Percentiles rank a stretch among this genome's conserved stretches.
These are phyloP conservation scores for Diplodus sargus DNA, from an alignment of 2,797 vertebrate species.

Conservation along the genomic window DNA sequence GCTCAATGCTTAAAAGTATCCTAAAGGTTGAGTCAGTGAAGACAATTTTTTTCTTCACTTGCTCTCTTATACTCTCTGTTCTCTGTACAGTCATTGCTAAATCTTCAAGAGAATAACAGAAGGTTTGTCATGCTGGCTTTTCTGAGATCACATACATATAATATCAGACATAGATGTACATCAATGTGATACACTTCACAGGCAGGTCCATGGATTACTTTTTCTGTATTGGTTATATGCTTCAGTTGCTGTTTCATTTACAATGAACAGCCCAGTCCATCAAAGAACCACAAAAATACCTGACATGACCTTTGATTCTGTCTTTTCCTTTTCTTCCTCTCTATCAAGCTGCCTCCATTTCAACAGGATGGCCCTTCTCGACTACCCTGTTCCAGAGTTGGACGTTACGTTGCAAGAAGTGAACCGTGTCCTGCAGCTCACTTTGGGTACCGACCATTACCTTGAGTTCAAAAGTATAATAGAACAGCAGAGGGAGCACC, in stretches of 20 bases:
- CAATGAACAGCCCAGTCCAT: not conserved
- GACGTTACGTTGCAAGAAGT: slow-evolving; percentile 84
- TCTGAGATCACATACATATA: not conserved
- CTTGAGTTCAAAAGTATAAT: slow-evolving; percentile 76
- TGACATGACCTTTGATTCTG: not conserved
- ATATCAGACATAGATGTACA: not conserved
- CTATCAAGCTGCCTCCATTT: slow-evolving; percentile 24
- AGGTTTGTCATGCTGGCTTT: not conserved
- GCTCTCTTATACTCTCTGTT: not conserved
- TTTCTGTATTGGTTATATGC: not conserved
- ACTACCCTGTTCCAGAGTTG: slow-evolving; percentile 84
- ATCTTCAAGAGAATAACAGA: not conserved
- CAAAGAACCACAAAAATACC: not conserved
- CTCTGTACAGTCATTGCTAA: not conserved
- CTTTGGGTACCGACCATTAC: slow-evolving; percentile 79
- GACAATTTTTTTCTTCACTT: not conserved
- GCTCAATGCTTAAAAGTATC: not conserved
- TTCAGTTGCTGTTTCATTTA: not conserved
- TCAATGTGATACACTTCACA: not conserved
- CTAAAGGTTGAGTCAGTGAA: not conserved
- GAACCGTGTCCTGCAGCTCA: slow-evolving; percentile 85
- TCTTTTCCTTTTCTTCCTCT: slow-evolving; percentile 2
- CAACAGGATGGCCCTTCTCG: slow-evolving; percentile 81
- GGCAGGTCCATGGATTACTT: not conserved
- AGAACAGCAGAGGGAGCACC: slow-evolving; percentile 74